Evolutionary conservation across 2,797 vertebrate genomes (phyloP).

Genomic region (Pipistrellus kuhlii): DNA sequence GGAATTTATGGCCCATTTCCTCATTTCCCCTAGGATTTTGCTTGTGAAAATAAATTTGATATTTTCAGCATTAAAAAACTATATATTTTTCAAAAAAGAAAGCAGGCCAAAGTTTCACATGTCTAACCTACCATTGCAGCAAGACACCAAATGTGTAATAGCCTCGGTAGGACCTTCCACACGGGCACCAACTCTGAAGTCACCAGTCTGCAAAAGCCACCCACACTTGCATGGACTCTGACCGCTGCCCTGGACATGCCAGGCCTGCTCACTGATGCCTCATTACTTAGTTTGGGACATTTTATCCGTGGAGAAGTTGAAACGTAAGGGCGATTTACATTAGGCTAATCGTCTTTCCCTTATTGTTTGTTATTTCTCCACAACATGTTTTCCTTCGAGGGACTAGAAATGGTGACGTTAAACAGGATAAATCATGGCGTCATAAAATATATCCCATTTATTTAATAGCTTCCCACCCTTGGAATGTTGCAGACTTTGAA

Average conservation of each 20-base stretch:
- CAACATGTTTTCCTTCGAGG: background rate
- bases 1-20: constrained; percentile 74
- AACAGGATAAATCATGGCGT: constrained; percentile 19
- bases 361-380: background rate
- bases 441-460: constrained; percentile 51
- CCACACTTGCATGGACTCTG: background rate
- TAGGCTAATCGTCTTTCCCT: background rate
- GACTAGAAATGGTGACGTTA: constrained; percentile 28
- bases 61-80: constrained; percentile 73
- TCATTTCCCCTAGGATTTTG: constrained; percentile 74
- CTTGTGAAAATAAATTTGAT: constrained; percentile 76
- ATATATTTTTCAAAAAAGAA: constrained; percentile 66
- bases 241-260: background rate
- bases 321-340: background rate
- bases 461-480: constrained; percentile 21
- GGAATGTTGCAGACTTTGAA: constrained; percentile 29
- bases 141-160: constrained; percentile 5
- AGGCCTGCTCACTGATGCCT: background rate
- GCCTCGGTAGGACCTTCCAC: background rate
- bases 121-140: constrained; percentile 25
- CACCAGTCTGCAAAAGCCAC: background rate
- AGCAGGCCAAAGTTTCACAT: constrained; percentile 47
- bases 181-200: background rate
- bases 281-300: background rate
- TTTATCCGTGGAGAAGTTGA: background rate